A percentile compares a stretch with the other conserved stretches of the same genome.
Evolutionary conservation across 2,888 invertebrate genomes (phyloP).

Genomic region (Neoscelio sp.): DNA sequence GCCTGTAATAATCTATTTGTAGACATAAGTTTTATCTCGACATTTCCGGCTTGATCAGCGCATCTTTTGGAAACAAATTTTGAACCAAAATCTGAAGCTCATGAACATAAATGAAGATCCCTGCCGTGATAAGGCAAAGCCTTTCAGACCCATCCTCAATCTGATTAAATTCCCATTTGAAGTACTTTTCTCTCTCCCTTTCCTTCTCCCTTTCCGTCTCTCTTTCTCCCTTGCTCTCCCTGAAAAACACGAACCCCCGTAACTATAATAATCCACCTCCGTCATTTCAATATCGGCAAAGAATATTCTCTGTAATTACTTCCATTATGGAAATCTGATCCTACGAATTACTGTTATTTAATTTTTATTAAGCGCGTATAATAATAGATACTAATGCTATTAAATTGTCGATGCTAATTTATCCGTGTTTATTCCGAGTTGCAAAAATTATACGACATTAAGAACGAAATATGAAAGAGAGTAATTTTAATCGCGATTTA

Average conservation of each 20-base stretch:
- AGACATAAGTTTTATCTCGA: slow-evolving; percentile 43
- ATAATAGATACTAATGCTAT: background rate
- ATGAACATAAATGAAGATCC: slow-evolving; percentile 57
- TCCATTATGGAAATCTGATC: slow-evolving; percentile 21
- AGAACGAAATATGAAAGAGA: too few species aligned
- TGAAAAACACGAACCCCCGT: slow-evolving; percentile 8
- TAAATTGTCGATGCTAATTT: slow-evolving; percentile 32
- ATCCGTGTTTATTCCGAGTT: background rate
- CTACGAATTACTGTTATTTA: slow-evolving; percentile 21
- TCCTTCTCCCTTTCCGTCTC: too few species aligned
- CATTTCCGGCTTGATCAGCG: slow-evolving; percentile 15
- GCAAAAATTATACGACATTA: background rate
- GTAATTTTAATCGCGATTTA: too few species aligned
- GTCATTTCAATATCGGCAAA: slow-evolving; percentile 44
- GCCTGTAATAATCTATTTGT: slow-evolving; percentile 48
- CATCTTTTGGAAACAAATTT: slow-evolving; percentile 47
- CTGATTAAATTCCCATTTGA: slow-evolving; percentile 60
- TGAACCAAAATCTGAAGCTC: slow-evolving; percentile 57
- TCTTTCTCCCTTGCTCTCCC: background rate
- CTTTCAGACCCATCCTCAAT: slow-evolving; percentile 44
- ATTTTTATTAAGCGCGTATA: slow-evolving; percentile 28
- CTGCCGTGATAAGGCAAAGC: slow-evolving; percentile 39
- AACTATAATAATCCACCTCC: slow-evolving; percentile 48
- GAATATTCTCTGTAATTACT: slow-evolving; percentile 33
- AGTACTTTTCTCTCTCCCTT: slow-evolving; percentile 15